Base-by-base conservation (phyloP, 1,140 invertebrate genomes). In the Bombus affinis region DNA sequence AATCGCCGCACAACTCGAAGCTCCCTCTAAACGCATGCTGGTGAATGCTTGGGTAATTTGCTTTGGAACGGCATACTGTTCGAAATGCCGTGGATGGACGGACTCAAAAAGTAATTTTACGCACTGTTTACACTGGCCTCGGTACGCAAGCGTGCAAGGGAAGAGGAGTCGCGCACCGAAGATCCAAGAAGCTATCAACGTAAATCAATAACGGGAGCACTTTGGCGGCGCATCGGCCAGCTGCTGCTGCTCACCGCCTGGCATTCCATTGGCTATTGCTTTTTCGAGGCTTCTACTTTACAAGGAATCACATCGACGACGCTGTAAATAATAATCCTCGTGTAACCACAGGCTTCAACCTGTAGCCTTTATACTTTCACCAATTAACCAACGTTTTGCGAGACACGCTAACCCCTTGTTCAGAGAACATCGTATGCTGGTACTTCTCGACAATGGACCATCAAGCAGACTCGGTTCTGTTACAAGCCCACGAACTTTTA, bases 201-300 rank as follows among this genome's bases (percentile, higher is more conserved):
- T 93, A 93, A 93, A 93, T 93, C 93, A 93, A 93, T 93, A 93
- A 93, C 88, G 84, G 81, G 92, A 92, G 89, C 92, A 92, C 92
- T 93, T 93, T 89, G 92, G 88, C 91, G 89, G 88, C 87, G 92
- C 91, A 93, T 92, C 89, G 92, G 86, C 92, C 93, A 93, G 92
- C 93, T 93, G 93, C 92, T 89, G 79, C 78, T 57, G 72, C 59
- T 57, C 65, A 57, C 81, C 66, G 73, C 59, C 85, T 86, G 90
- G 86, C 92, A 93, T 93, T 92, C 92, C 92, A 90, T 88, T 77
- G 85, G 83, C 86, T 91, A 90, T 92, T 90, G 87, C 89, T 87
- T 92, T 89, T 89, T 91, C 85, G 79, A 90, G 77, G 76, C 82
- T 86, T 88, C 84, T 79, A 87, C 87, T 92, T 92, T 89, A 84